A percentile compares a stretch with the other conserved stretches of the same genome.
phyloP scores from a whole-genome alignment of 2,888 invertebrate genomes.

The Athrips mouffetella region DNA sequence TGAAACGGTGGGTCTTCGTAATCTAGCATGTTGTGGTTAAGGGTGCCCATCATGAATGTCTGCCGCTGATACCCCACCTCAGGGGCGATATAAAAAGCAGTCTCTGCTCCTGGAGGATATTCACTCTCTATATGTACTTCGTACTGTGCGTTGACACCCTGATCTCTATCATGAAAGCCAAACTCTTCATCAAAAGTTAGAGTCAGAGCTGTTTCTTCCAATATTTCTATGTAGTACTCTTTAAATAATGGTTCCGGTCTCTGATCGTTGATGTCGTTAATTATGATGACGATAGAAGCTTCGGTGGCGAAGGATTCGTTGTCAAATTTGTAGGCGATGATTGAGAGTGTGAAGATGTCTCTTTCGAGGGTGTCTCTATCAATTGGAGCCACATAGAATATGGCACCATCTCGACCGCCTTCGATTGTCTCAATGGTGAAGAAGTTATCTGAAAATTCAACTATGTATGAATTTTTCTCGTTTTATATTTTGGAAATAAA shows the following conservation, averaged over 20 bases:
- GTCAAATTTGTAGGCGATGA: constrained; percentile 67
- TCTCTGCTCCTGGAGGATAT: constrained; percentile 48
- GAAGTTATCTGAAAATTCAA: constrained; percentile 47
- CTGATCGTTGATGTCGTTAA: constrained; percentile 82
- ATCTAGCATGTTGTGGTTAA: constrained; percentile 75
- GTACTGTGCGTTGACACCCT: constrained; percentile 79
- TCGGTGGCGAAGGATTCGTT: constrained; percentile 46
- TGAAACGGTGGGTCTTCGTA: constrained; percentile 76
- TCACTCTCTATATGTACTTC: constrained; percentile 59
- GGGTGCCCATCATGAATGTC: constrained; percentile 77
- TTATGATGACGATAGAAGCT: constrained; percentile 61
- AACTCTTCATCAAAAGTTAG: constrained; percentile 66
- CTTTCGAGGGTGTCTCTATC: constrained; percentile 65
- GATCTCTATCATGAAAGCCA: constrained; percentile 73
- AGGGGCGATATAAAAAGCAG: constrained; percentile 80
- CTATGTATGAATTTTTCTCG: neutral
- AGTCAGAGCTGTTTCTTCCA: constrained; percentile 74
- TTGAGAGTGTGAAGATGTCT: constrained; percentile 65
- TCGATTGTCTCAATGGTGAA: constrained; percentile 52
- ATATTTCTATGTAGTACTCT: constrained; percentile 54
- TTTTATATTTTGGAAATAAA: neutral
- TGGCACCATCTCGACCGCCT: constrained; percentile 50
- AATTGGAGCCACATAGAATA: constrained; percentile 55
- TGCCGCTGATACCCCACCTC: constrained; percentile 78
- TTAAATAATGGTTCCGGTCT: constrained; percentile 68